Conservation (phyloP, 2,888 invertebrate species). For the Gastrophysa polygoni region DNA sequence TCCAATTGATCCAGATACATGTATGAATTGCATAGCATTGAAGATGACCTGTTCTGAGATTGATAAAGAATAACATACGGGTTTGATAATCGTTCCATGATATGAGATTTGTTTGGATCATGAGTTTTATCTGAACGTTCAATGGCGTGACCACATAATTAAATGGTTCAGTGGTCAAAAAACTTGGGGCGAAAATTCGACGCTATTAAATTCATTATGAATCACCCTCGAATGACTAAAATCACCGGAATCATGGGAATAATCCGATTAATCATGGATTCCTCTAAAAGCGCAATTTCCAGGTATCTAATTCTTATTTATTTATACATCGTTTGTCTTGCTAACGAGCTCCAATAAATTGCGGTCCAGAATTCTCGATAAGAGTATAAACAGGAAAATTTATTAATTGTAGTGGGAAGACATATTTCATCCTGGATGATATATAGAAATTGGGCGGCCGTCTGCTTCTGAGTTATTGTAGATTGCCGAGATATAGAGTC, state of each 20-base stretch:
- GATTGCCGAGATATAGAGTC: no score
- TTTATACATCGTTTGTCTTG: slow-evolving; percentile 15
- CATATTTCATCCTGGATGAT: slow-evolving; percentile 26
- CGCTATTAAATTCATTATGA: not conserved
- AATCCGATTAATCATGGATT: not conserved
- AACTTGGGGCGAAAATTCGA: no score
- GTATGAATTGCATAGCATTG: no score
- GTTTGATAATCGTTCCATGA: no score
- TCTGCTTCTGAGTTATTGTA: slow-evolving; percentile 17
- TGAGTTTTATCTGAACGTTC: no score
- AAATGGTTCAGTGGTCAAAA: no score
- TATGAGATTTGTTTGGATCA: no score
- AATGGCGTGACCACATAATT: no score
- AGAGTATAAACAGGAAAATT: slow-evolving; percentile 29
- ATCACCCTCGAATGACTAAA: not conserved
- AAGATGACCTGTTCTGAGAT: no score
- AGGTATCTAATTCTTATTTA: slow-evolving; percentile 16
- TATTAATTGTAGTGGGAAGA: slow-evolving; percentile 26
- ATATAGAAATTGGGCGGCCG: slow-evolving; percentile 22
- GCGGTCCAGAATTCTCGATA: slow-evolving; percentile 18
- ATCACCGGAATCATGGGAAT: not conserved
- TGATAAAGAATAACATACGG: no score
- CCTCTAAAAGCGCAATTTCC: not conserved
- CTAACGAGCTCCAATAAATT: slow-evolving; percentile 17
- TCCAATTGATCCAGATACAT: no score